Evolutionary conservation across 1,140 invertebrate genomes (phyloP).

Genomic region (Diuraphis noxia): DNA sequence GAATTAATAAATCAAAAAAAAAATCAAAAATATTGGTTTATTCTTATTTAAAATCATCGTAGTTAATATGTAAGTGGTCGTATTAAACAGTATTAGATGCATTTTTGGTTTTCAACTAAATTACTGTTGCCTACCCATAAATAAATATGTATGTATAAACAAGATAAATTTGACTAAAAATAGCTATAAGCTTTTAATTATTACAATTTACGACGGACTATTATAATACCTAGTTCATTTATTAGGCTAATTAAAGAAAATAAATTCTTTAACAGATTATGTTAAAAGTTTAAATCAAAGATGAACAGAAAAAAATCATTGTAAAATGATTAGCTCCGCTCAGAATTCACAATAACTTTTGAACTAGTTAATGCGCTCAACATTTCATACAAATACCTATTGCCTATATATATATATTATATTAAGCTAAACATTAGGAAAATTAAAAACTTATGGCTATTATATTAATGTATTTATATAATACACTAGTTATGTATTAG

Average conservation of each 20-base stretch:
- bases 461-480: background rate
- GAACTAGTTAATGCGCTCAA: background rate
- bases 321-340: too few relatives aligned
- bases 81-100: background rate
- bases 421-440: background rate
- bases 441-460: background rate
- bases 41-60: background rate
- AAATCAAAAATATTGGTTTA: too few relatives aligned
- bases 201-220: background rate
- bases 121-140: background rate
- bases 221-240: background rate
- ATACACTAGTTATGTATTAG: background rate
- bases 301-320: too few relatives aligned
- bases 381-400: background rate
- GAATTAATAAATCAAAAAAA: background rate
- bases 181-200: too few relatives aligned
- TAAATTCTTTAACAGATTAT: background rate
- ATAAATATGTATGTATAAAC: background rate
- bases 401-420: background rate
- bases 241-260: background rate
- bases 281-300: background rate
- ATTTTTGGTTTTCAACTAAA: background rate
- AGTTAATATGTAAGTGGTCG: background rate
- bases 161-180: background rate
- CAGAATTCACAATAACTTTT: background rate